Evolutionary conservation across 2,888 invertebrate genomes (phyloP), one percentile per base, ranked within the genome.

Genomic region (Eilema griseolum): DNA sequence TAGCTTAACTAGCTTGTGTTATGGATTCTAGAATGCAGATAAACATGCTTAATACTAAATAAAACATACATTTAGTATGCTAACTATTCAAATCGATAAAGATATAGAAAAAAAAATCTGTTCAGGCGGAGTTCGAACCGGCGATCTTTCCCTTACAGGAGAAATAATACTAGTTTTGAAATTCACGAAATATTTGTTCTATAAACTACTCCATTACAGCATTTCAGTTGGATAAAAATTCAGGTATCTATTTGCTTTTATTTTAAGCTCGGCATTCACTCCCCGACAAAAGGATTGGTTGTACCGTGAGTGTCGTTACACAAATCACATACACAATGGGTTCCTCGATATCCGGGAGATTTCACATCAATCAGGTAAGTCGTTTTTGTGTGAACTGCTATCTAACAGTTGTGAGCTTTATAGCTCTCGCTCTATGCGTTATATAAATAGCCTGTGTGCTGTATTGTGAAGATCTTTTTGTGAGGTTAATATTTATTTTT

Each of bases 321-420:
- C 61, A 70, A 70, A 70, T 70, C 70, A 70, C 70, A 70, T 70
- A 70, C 70, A 70, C 65, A 70, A 70, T 66, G 23, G 61, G 61
- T 31, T 66, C n/a, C 57, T 62, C 66, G 41, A 56, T 66, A 66
- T 66, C 70, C 70, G 61, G 66, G 61, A 66, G 56, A 57, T 61
- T 70, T 70, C 66, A 70, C 70, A 70, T 70, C 66, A 70, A 70
- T 70, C 70, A 70, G 70, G 70, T 61, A 26, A 65, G 60, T 59
- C 59, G 64, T 65, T 69, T 70, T 70, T 70, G 66, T 66, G 66
- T 66, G 61, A 66, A 57, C 61, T 62, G 66, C 61, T 61, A 66
- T 61, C 70, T 66, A 70, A 52, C 65, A 23, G 37, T 61, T 41
- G 61, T 41, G 61, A 70, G 66, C 37, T 65, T 65, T 69, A 69